Evolutionary conservation across 2,797 vertebrate genomes (phyloP), one percentile per base, ranked within the genome.

Genomic region (Rousettus madagascariensis): DNA sequence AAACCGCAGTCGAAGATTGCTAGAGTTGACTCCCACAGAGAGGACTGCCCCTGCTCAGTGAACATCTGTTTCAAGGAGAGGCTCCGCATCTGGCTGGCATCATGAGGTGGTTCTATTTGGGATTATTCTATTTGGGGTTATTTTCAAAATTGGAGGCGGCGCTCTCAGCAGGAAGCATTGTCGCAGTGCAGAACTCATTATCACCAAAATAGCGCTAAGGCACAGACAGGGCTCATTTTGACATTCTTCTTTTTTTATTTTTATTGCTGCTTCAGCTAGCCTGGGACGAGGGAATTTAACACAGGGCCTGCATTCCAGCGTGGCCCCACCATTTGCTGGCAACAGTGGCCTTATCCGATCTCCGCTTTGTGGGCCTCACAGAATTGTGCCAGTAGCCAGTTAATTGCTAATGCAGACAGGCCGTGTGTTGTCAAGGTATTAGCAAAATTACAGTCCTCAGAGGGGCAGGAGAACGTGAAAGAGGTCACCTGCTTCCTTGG

Each of bases 61-160:
- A 96, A 80, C 57, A 61, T 46, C 41, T 79, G 38, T 91, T 80
- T 66, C 36, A 87, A 93, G 65, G 57, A 78, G 55, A 75, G 10
- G n/a, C 46, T 41, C 13, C 3, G 38, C 65, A 41, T 69, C 26
- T n/a, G 57, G 53, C 41, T 89, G 87, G n/a, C 49, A 43, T 65
- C 16, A 0, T 41, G 53, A 65, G 61, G 88, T 91, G 79, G 8
- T 63, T 85, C 15, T 72, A 26, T 57, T 63, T 38, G 79, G 53
- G 19, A 46, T 77, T 80, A 3, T 75, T 90, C 22, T 85, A 16
- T 41, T 69, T 38, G 66, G 68, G 24, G 36, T 65, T 69, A 4
- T 69, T 92, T 89, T 92, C 53, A 55, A 77, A 89, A 65, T 71
- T 57, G 43, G 28, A 92, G 74, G 61, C 0, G 0, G 24, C 63